A percentile compares a stretch with the other conserved stretches of the same genome.
Evolutionary conservation across 2,113 vertebrate species (phyloP).

Genomic region (Oreochromis niloticus): DNA sequence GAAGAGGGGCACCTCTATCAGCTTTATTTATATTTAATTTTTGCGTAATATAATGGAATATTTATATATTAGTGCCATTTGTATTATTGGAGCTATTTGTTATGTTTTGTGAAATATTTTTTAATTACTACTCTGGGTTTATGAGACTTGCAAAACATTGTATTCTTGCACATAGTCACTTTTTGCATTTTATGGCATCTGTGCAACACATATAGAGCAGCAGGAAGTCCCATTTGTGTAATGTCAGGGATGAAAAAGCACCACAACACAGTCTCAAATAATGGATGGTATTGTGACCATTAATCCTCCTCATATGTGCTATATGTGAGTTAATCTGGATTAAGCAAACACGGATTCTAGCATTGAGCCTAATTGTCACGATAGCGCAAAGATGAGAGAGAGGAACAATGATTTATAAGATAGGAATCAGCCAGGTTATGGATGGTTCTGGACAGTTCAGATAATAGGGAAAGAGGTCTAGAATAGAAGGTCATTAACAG

Average conservation of each 20-base stretch:
- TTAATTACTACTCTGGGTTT: neutral
- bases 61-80: neutral
- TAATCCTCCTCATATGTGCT: constrained; percentile 55
- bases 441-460: constrained; percentile 36
- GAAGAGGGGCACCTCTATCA: neutral
- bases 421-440: constrained; percentile 48
- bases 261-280: constrained; percentile 29
- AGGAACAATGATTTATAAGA: constrained; percentile 58
- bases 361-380: constrained; percentile 52
- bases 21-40: neutral
- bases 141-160: neutral
- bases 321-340: constrained; percentile 60
- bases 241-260: neutral
- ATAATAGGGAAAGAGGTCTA: constrained; percentile 56
- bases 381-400: constrained; percentile 19
- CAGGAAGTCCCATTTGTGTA: neutral
- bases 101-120: neutral
- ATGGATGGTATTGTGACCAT: constrained; percentile 43
- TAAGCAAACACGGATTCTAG: constrained; percentile 58
- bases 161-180: neutral
- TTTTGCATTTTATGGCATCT: neutral
- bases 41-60: neutral
- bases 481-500: constrained; percentile 67
- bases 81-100: neutral
- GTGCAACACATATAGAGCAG: neutral